Base-by-base conservation (phyloP, 2,888 invertebrate genomes). In the Chymomyza caudatula region DNA sequence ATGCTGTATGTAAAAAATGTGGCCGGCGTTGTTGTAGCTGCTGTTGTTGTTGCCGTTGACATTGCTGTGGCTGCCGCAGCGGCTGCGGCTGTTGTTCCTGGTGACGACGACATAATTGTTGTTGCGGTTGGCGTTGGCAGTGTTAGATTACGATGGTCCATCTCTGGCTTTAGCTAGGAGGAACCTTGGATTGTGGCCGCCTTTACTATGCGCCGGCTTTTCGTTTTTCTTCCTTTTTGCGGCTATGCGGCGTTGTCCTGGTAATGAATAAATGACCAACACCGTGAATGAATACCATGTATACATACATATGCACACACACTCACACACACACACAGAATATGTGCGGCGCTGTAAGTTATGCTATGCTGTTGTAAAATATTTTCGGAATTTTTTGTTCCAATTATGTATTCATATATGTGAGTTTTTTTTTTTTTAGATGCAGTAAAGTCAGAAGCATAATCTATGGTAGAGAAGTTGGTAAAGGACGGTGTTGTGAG, bases 1-100 rank as follows among this genome's bases (percentile, higher is more conserved):
- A 90, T 89, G 78, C 87, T 87, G 77, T 90, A 90, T 73, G 88
- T 88, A 82, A 87, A 88, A 76, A 87, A 87, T 77, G 88, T 88
- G 71, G 82, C 75, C 69, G 84, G 77, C 60, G 83, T 76, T 71
- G 85, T 74, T 75, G 85, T 59, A 60, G 81, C 59, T 64, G 74
- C 43, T 56, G 71, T 49, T 51, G 68, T 19, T 37, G 67, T 3
- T 52, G 67, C 29, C 54, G 67, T 56, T 61, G 47, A 43, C 53
- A 53, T 57, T 65, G 70, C 63, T 69, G 77, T 47, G 63, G 66
- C 42, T 17, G 77, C 77, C 52, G 82, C 77, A 47, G 67, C 69
- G 29, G 63, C 44, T 15, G 74, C 69, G 53, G 69, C 67, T 77
- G 77, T 66, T 67, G 68, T 69, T 71, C 78, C 73, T 60, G 72